Percentiles rank a stretch among this genome's conserved stretches.
phyloP scores from a whole-genome alignment of 2,888 invertebrate genomes.

The Lasius platythorax region DNA sequence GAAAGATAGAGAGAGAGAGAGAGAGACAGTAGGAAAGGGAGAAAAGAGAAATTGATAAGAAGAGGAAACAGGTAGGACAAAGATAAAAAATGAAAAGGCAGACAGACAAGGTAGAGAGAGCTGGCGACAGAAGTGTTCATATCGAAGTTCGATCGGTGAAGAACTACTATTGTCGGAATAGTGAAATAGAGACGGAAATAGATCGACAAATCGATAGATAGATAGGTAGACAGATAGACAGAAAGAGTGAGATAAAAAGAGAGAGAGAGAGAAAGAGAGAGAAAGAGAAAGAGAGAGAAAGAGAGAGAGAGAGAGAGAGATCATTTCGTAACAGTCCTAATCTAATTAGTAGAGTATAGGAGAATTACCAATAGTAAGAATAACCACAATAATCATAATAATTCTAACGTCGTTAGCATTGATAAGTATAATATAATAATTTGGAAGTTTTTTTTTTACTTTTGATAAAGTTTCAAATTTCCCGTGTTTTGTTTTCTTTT shows the following conservation, averaged over 20 bases:
- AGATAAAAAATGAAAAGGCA: conserved; percentile 15
- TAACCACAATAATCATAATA: conserved; percentile 79
- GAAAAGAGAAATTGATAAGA: not conserved
- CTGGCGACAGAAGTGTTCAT: conserved; percentile 53
- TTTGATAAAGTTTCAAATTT: conserved; percentile 62
- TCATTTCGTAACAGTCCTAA: conserved; percentile 76
- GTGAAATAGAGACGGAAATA: conserved; percentile 25
- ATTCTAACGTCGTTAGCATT: conserved; percentile 72
- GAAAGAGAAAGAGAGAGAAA: conserved; percentile 48
- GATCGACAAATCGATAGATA: conserved; percentile 11
- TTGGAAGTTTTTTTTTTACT: conserved; percentile 56
- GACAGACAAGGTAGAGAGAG: conserved; percentile 35
- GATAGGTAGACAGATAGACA: conserved; percentile 28
- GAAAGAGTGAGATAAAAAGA: conserved; percentile 29
- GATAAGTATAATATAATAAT: conserved; percentile 71
- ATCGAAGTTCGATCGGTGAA: conserved; percentile 64
- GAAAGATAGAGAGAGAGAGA: not conserved
- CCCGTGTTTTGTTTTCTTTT: conserved; percentile 2
- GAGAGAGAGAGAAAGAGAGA: conserved; percentile 59
- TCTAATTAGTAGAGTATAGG: conserved; percentile 79
- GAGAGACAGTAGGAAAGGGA: not conserved
- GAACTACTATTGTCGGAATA: conserved; percentile 71
- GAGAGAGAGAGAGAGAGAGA: conserved; percentile 59
- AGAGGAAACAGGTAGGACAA: not conserved
- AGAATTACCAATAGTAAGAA: conserved; percentile 79